These are phyloP conservation scores for Actinopyga echinites DNA, from an alignment of 53 echinoderm and acorn worm genomes.

Conservation along the genomic window DNA sequence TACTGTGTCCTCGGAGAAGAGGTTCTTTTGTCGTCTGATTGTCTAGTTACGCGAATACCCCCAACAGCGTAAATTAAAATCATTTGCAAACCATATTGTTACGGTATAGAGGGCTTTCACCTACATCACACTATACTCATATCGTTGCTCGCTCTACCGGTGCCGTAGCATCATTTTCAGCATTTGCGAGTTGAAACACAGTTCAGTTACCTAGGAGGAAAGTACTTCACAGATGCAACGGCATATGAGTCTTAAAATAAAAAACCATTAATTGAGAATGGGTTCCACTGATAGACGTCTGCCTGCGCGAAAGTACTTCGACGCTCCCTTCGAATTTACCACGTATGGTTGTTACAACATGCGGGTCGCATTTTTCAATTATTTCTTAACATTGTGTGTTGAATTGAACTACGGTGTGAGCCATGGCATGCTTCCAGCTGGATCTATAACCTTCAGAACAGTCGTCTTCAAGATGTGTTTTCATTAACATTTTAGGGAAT, in stretches of 20 bases:
- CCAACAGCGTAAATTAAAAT: slow-evolving; percentile 22
- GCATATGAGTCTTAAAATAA: background rate
- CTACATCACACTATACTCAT: background rate
- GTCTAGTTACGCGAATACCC: slow-evolving; percentile 27
- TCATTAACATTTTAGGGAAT: too few species aligned
- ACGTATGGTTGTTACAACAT: background rate
- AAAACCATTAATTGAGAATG: slow-evolving; percentile 16
- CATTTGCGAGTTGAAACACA: too few species aligned
- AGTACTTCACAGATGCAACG: too few species aligned
- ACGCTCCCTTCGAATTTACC: slow-evolving; percentile 7
- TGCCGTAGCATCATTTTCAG: too few species aligned
- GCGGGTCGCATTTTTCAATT: background rate
- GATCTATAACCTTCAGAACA: too few species aligned
- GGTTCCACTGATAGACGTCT: slow-evolving; percentile 20
- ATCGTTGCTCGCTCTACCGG: too few species aligned
- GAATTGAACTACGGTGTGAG: too few species aligned
- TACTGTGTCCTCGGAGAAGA: slow-evolving; percentile 4
- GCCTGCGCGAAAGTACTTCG: slow-evolving; percentile 22
- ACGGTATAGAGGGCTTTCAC: slow-evolving; percentile 32
- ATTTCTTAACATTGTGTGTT: too few species aligned
- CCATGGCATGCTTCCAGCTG: too few species aligned
- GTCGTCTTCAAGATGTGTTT: too few species aligned
- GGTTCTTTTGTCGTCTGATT: slow-evolving; percentile 7
- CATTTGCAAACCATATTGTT: background rate
- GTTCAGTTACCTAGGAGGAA: too few species aligned